phyloP scores from a whole-genome alignment of 2,113 vertebrate genomes.

The Pseudorhombus dupliciocellatus region DNA sequence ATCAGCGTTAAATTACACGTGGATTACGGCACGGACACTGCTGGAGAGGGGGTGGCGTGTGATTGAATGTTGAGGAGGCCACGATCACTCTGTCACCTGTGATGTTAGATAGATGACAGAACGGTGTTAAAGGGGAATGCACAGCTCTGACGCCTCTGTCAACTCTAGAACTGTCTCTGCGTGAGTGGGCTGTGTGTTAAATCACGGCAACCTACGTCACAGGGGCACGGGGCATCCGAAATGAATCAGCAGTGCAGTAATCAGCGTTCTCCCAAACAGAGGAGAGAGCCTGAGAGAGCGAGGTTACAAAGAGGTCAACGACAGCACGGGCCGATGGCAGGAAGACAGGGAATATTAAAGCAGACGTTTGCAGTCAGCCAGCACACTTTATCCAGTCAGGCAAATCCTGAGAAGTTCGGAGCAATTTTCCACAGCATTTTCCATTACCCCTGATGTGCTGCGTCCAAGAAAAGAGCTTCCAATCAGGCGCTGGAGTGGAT shows the following conservation, averaged over 20 bases:
- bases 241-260: conserved; percentile 39
- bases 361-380: conserved; percentile 9
- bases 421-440: conserved; percentile 17
- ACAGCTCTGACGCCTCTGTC: conserved; percentile 10
- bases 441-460: conserved; percentile 6
- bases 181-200: conserved; percentile 1
- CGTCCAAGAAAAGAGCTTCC: conserved; percentile 7
- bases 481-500: neutral
- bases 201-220: conserved; percentile 22
- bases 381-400: conserved; percentile 13
- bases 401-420: conserved; percentile 14
- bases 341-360: conserved; percentile 24
- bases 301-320: conserved; percentile 52
- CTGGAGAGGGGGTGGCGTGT: too few relatives aligned
- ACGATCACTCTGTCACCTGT: conserved; percentile 8
- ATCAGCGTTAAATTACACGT: conserved; percentile 37
- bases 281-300: conserved; percentile 14
- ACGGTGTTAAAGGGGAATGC: conserved; percentile 20
- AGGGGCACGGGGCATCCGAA: conserved; percentile 29
- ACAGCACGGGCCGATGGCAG: conserved; percentile 15
- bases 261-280: conserved; percentile 20
- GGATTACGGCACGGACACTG: conserved; percentile 27
- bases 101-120: conserved; percentile 37
- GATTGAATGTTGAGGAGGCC: neutral
- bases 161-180: conserved; percentile 1